A percentile compares a stretch with the other conserved stretches of the same genome.
Conservation (phyloP, 1,140 invertebrate genomes). For the Lordiphosa clarofinis region DNA sequence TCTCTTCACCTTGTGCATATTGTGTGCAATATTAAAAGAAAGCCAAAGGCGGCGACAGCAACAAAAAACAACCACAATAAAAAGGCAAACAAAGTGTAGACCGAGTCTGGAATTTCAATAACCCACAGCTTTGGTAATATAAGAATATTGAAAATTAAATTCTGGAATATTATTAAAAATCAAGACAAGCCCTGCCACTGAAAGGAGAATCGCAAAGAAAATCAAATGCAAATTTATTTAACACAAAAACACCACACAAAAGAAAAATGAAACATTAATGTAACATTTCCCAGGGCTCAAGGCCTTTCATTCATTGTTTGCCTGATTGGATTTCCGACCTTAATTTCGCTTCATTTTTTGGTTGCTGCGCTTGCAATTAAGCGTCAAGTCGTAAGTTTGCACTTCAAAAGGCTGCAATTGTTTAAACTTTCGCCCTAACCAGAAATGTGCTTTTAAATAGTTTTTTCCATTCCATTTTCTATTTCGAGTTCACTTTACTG, state of each 20-base stretch:
- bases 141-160: slow-evolving; percentile 67
- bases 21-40: slow-evolving; percentile 69
- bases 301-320: slow-evolving; percentile 23
- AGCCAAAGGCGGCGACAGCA: slow-evolving; percentile 37
- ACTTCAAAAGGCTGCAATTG: slow-evolving; percentile 36
- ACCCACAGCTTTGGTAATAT: slow-evolving; percentile 35
- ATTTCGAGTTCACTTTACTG: slow-evolving; percentile 16
- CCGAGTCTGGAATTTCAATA: slow-evolving; percentile 47
- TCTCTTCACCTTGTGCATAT: slow-evolving; percentile 44
- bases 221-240: slow-evolving; percentile 70
- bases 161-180: slow-evolving; percentile 60
- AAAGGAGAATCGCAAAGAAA: slow-evolving; percentile 18
- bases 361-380: slow-evolving; percentile 41
- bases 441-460: slow-evolving; percentile 72
- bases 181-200: slow-evolving; percentile 15
- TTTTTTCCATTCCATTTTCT: slow-evolving; percentile 19
- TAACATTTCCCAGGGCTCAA: slow-evolving; percentile 36
- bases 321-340: slow-evolving; percentile 49
- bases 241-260: slow-evolving; percentile 27
- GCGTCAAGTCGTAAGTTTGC: slow-evolving; percentile 28
- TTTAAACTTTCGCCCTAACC: slow-evolving; percentile 21
- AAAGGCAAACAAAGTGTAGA: slow-evolving; percentile 28
- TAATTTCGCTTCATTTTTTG: slow-evolving; percentile 23
- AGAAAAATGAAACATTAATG: slow-evolving; percentile 36
- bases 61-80: slow-evolving; percentile 32